phyloP scores from a whole-genome alignment of 2,113 vertebrate species.

The Stigmatopora argus region DNA sequence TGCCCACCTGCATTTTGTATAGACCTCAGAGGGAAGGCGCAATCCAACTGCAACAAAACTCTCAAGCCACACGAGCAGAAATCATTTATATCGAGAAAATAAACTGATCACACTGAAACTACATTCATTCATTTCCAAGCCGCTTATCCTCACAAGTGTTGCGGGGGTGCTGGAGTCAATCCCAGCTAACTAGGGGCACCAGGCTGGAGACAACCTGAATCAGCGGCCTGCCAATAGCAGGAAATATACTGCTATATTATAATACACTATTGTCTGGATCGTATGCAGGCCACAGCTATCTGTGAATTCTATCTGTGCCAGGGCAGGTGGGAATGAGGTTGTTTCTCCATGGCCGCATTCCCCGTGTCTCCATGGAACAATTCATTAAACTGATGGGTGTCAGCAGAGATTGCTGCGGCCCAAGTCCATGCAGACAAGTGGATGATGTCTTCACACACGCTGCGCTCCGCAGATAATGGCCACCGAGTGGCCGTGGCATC shows the following conservation, averaged over 20 bases:
- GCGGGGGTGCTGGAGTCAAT: no score
- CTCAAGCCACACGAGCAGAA: constrained; percentile 4
- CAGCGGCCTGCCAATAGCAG: no score
- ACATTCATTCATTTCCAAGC: no score
- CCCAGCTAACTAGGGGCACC: no score
- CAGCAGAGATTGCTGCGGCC: constrained; percentile 39
- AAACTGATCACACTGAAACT: not conserved
- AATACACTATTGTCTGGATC: not conserved
- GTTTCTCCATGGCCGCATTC: constrained; percentile 50
- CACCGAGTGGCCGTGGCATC: constrained; percentile 22
- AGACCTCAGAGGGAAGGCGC: constrained; percentile 23
- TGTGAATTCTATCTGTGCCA: constrained; percentile 56
- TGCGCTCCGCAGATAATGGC: constrained; percentile 51
- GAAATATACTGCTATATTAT: no score
- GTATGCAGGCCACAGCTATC: constrained; percentile 38
- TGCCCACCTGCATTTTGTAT: constrained; percentile 54
- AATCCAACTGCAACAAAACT: constrained; percentile 23
- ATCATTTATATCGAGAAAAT: constrained; percentile 12
- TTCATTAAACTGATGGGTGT: constrained; percentile 43
- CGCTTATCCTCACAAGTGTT: no score
- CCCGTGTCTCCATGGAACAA: constrained; percentile 28
- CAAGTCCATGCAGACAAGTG: constrained; percentile 50
- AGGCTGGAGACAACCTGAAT: no score
- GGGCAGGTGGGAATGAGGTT: constrained; percentile 72
- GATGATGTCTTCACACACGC: constrained; percentile 62